Base-by-base conservation (phyloP, 2,113 vertebrate species). In the Trematomus loennbergii region DNA sequence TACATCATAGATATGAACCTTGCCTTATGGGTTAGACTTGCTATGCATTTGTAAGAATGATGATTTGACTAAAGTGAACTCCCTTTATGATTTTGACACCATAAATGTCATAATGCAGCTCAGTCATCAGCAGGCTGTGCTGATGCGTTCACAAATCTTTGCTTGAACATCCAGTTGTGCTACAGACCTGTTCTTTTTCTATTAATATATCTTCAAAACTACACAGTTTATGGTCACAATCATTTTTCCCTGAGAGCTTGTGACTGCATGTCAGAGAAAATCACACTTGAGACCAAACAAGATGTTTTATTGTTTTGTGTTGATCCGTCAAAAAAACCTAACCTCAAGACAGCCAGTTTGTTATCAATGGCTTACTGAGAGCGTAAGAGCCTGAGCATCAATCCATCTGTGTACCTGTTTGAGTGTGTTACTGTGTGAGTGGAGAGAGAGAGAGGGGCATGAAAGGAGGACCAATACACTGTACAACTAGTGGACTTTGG, bases 171-270 rank as follows among this genome's bases (percentile, higher is more conserved):
- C 40, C 71, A 33, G 2, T 61, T 62, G 20, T 25, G 9, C 40
- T 15, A 1, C 11, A 53, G 12, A 49, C 15, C 10, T 40, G 29
- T 83, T 78, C 67, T 71, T 62, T 54, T 68, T 72, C 58, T 75
- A 60, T 83, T 78, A 83, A 72, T 86, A 78, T 79, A 79, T 82
- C 75, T 55, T 53, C 12, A 65, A 67, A 75, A 87, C 58, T 52
- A 69, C 71, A 71, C 58, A 50, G 48, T 84, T 87, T 79, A 72
- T 60, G 64, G 40, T 79, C 79, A 68, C 46, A 73, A 25, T 65
- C 50, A 57, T 91, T 88, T 71, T 55, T 81, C 64, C 84, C 48
- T 66, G 40, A 83, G 65, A 57, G 12, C 61, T 60, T 71, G 60
- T 61, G 65, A 75, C 73, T 46, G 72, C 57, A 75, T 29, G 61